Base-by-base conservation (phyloP, 2,797 vertebrate species). In the Scolopax rusticola region DNA sequence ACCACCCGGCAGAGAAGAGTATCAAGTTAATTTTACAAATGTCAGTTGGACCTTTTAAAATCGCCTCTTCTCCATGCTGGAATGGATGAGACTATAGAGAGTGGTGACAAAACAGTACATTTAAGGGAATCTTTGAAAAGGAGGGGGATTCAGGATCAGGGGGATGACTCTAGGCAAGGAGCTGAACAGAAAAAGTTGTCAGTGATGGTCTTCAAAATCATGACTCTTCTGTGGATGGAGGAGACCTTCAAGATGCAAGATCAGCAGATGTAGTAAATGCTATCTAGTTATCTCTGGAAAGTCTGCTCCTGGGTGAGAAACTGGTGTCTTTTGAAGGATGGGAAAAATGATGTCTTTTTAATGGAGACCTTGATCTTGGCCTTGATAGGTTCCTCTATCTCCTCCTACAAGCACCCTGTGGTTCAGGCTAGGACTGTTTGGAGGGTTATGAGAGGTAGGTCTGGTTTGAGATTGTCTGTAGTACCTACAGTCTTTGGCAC, bases 1-100 rank as follows among this genome's bases (percentile, higher is more conserved):
- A 9, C 18, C n/a, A 14, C 9, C 12, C 2, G 1, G n/a, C 24
- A 40, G 36, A 69, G n/a, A 0, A 1, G 16, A 38, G 9, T 32
- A 19, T 69, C 4, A 4, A 32, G 28, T 56, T 69, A 30, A 64
- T 69, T 53, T 63, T 82, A 40, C 23, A 56, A 33, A 23, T 19
- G 7, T 28, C 33, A 18, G 14, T 18, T 59, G 9, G 24, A 27
- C 7, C 11, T 16, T 43, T 69, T 25, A 54, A 70, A 68, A 50
- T 40, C 6, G 1, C 2, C 2, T 13, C 16, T 53, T 68, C 7
- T 53, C 15, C 2, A 0, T 23, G 17, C 41, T 54, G 16, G 25
- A 78, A 60, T 17, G 28, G 15, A 5, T 12, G 20, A 47, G 51
- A 54, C 30, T 38, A 12, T 8, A 23, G 57, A 51, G 21, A 50